Base-by-base conservation (phyloP, 1,140 invertebrate genomes). In the Schlechtendalia chinensis region DNA sequence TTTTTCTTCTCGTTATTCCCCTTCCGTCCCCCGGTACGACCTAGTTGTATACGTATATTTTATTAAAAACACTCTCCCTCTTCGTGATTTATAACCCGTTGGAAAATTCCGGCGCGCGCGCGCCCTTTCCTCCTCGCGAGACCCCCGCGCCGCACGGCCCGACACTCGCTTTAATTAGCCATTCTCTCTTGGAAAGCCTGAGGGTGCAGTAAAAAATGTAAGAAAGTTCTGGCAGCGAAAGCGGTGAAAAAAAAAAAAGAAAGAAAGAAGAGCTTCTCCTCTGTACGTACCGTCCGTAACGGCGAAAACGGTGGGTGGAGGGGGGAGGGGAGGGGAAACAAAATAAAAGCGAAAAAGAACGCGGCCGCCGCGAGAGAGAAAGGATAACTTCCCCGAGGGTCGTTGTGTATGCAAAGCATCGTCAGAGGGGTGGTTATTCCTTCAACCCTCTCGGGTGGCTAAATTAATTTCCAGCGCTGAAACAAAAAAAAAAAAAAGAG, bases 401-500 rank as follows among this genome's bases (percentile, higher is more conserved):
- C 56, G 75, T 79, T 79, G 75, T 79, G 75, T 79, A 79, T 79
- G 75, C 75, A 79, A 63, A 79, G 75, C 75, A 63, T 79, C 75
- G 75, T 63, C 32, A 79, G 75, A 79, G 75, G 72, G 75, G 75
- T 79, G 75, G 75, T 79, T 79, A 54, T 79, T 63, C 75, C 75
- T 79, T 79, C 75, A 79, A 79, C 75, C 75, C 75, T 79, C 75
- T 79, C 75, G 75, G 75, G 75, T 79, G 75, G 75, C 75, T 79
- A 79, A 79, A 79, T 79, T 79, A 79, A 79, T 79, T 79, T 79
- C 39, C 75, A 79, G 39, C 32, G 75, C 75, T 79, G 75, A 79
- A 79, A 79, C 75, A 79, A 79, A 79, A 63, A 79, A 8, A 39
- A 39, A 39, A n/a, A 39, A 39, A 39, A 39, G 8, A 39, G 32